phyloP scores from a whole-genome alignment of 2,797 vertebrate species.

The Hapalemur alaotrensis region DNA sequence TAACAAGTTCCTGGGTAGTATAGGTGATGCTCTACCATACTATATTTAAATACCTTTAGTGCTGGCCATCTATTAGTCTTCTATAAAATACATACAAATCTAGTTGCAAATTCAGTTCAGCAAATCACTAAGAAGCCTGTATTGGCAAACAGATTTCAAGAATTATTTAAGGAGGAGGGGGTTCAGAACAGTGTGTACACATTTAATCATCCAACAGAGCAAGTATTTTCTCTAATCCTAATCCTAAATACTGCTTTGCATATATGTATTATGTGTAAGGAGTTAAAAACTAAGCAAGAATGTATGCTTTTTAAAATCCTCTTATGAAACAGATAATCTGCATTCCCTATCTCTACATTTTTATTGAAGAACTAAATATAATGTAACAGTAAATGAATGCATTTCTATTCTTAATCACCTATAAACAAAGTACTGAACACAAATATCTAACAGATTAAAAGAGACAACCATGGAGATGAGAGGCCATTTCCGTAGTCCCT shows the following conservation, averaged over 20 bases:
- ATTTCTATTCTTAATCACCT: conserved; percentile 12
- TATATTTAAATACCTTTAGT: background rate
- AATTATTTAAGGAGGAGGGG: background rate
- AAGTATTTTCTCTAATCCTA: background rate
- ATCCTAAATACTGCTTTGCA: background rate
- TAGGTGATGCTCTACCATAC: background rate
- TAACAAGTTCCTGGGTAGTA: background rate
- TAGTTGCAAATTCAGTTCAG: background rate
- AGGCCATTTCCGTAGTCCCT: background rate
- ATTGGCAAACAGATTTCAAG: background rate
- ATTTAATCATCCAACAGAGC: background rate
- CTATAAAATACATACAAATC: background rate
- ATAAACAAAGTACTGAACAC: conserved; percentile 8
- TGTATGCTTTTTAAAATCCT: background rate
- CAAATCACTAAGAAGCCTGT: background rate
- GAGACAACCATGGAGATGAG: background rate
- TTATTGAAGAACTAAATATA: background rate
- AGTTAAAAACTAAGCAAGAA: background rate
- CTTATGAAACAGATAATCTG: background rate
- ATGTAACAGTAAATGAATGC: background rate
- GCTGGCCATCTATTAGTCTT: background rate
- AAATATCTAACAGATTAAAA: conserved; percentile 15
- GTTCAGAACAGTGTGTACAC: background rate
- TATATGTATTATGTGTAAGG: background rate
- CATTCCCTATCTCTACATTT: background rate